Percentiles rank a stretch among this genome's conserved stretches.
phyloP scores from a whole-genome alignment of 2,888 invertebrate species.

The Ichneumoninae sp. region DNA sequence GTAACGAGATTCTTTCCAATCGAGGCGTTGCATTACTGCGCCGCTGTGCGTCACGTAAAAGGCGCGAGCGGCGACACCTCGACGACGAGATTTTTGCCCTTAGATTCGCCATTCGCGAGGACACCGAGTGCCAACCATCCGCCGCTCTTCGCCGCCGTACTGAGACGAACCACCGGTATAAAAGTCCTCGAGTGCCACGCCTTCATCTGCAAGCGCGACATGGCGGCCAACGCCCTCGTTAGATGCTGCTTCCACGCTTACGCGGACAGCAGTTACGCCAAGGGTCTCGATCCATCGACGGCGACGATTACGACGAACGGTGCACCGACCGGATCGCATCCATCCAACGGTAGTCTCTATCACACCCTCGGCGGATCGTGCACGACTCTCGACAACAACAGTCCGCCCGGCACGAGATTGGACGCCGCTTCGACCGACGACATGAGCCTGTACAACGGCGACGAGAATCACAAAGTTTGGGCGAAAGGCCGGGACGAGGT shows the following conservation, averaged over 20 bases:
- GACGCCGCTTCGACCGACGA: constrained; percentile 88
- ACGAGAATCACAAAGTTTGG: constrained; percentile 98
- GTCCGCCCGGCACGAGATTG: constrained; percentile 84
- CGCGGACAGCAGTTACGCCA: constrained; percentile 97
- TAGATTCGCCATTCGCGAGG: constrained; percentile 98
- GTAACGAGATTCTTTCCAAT: constrained; percentile 98
- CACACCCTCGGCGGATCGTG: constrained; percentile 84
- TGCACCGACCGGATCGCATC: constrained; percentile 70
- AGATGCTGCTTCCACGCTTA: constrained; percentile 99
- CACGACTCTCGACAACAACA: constrained; percentile 82
- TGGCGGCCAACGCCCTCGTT: constrained; percentile 98
- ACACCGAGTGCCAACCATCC: constrained; percentile 97
- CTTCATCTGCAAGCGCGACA: constrained; percentile 98
- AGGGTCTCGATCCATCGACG: constrained; percentile 85
- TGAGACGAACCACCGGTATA: constrained; percentile 97
- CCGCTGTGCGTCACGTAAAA: constrained; percentile 94
- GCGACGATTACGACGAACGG: constrained; percentile 77
- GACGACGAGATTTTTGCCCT: constrained; percentile 95
- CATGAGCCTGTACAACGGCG: constrained; percentile 94
- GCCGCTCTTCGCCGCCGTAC: constrained; percentile 97
- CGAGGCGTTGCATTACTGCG: constrained; percentile 97
- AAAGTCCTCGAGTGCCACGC: constrained; percentile 99
- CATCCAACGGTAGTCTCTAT: constrained; percentile 79
- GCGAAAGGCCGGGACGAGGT: constrained; percentile 92
- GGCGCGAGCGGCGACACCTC: constrained; percentile 86